Conservation (phyloP, 2,797 vertebrate species). For the Eleutherodactylus coqui region DNA sequence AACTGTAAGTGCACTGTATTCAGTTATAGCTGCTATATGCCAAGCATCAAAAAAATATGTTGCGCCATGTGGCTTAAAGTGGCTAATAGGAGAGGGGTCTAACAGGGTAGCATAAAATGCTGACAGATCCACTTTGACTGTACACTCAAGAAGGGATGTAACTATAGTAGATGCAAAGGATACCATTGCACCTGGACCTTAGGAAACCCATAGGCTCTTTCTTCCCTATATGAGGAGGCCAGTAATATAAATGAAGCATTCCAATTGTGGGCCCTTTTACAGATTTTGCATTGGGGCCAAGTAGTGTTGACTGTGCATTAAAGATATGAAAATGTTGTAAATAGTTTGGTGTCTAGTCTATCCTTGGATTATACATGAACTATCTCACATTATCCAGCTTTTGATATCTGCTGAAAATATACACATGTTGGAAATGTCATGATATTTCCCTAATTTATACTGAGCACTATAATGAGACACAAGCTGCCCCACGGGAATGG, state of each 20-base stretch:
- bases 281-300: too few relatives aligned
- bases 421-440: slow-evolving; percentile 36
- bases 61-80: background rate
- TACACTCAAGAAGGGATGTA: too few relatives aligned
- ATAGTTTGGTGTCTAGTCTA: background rate
- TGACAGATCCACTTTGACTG: too few relatives aligned
- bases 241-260: too few relatives aligned
- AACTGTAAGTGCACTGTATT: background rate
- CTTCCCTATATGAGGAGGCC: too few relatives aligned
- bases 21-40: background rate
- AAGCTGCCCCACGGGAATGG: slow-evolving; percentile 10
- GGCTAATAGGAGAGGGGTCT: background rate
- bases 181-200: too few relatives aligned
- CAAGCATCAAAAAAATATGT: background rate
- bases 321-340: background rate
- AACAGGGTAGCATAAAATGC: too few relatives aligned
- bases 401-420: slow-evolving; percentile 12
- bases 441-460: slow-evolving; percentile 39
- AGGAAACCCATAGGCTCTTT: too few relatives aligned
- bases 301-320: background rate
- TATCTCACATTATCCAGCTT: slow-evolving; percentile 31
- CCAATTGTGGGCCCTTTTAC: too few relatives aligned
- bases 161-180: too few relatives aligned
- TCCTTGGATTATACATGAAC: background rate
- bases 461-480: slow-evolving; percentile 7